Evolutionary conservation across 1,140 invertebrate species (phyloP), one percentile per base, ranked within the genome.

Genomic region (Muscidifurax raptorellus): DNA sequence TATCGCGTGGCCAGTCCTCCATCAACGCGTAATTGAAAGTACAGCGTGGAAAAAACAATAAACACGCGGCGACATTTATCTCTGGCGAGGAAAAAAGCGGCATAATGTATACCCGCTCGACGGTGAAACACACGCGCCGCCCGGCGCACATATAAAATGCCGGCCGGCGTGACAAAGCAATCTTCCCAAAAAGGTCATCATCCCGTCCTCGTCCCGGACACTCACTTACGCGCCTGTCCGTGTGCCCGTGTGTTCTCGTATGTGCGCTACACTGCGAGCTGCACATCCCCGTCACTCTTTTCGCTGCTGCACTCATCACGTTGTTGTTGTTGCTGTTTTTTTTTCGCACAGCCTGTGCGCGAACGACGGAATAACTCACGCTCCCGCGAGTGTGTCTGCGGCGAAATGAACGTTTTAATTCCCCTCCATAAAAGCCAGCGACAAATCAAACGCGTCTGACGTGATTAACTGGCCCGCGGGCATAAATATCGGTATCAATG

Each of bases 341-440:
- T 87, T 83, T 80, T 82, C 71, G 4, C 25, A 2, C 66, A 30
- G 15, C 85, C 85, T 83, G 87, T 88, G 87, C 87, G 88, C 88
- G 88, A 88, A 83, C 89, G 88, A 89, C 86, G 90, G 89, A 92
- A 92, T 92, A 92, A 93, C 90, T 92, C 91, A 92, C 87, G 75
- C 87, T 87, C 87, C 88, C 89, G 88, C 90, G 88, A 89, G 90
- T 92, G 90, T 92, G 91, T 93, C 91, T 92, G 91, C 89, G 91
- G 92, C 90, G 90, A 93, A 92, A 92, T 92, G 91, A 93, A 93
- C 91, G 92, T 92, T 93, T 93, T 93, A 93, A 93, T 93, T 92
- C 91, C 91, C 92, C 91, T 91, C 90, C 90, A 92, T 92, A 92
- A 92, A 93, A 92, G 91, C 92, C 91, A 91, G 91, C 92, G 91